Base-by-base conservation (phyloP, 2,113 vertebrate species). In the Python bivittatus region DNA sequence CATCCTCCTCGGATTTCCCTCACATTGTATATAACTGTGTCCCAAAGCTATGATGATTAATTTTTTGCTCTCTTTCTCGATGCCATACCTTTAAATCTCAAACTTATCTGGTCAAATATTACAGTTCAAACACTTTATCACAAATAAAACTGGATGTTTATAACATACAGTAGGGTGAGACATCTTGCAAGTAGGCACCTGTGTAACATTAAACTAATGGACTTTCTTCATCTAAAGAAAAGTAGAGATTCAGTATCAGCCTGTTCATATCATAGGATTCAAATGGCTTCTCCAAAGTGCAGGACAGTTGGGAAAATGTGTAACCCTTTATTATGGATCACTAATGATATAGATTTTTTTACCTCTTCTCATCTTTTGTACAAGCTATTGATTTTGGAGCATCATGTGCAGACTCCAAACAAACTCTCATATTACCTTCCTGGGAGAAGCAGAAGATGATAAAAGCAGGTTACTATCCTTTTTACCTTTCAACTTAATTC, bases 401-500 rank as follows among this genome's bases (percentile, higher is more conserved):
- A 79, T 79, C 56, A 57, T 57, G 15, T 57, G 56, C 17, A 57
- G 17, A 88, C 38, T n/a, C 15, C 52, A 91, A 84, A 61, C 25
- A 84, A 91, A 91, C 22, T 57, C 54, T 52, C 54, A 79, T 79
- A 42, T 42, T 79, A 79, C 72, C 57, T 1, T 86, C 10, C 38
- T 54, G 12, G 87, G 52, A 88, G 84, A 72, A 94, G 93, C 53
- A 88, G 88, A 79, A 89, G 90, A 88, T 94, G 83, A 84, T 57
- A 94, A 89, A 23, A 1, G 3, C 57, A 92, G 25, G 48, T 68
- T 61, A 79, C 64, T 86, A 57, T 86, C 44, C 22, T 93, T 85
- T 96, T 96, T 91, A 94, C 90, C 95, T 95, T 97, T 95, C 94
- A 96, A 92, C 91, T 94, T 95, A 94, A 95, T 90, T 95, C 92